Percentiles rank a stretch among this genome's conserved stretches.
These are phyloP conservation scores for Lasioglossum baleicum DNA, from an alignment of 1,140 invertebrate genomes.

Conservation along the genomic window DNA sequence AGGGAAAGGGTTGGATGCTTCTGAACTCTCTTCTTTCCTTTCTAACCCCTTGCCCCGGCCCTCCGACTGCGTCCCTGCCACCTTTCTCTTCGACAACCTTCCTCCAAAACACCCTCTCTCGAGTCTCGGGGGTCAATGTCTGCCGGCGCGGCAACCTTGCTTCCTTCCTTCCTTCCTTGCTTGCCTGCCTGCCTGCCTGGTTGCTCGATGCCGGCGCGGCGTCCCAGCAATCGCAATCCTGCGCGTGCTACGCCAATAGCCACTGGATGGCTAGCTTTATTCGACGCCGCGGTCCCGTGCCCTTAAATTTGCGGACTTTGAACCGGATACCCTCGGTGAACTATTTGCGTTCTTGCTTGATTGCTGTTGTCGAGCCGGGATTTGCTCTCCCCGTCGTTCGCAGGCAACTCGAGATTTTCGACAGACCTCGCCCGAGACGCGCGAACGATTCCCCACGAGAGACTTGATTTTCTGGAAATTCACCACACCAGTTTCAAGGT, in stretches of 20 bases:
- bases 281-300: neutral
- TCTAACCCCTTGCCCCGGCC: neutral
- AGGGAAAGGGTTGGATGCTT: conserved; percentile 47
- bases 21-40: conserved; percentile 11
- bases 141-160: conserved; percentile 48
- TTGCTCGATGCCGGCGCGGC: conserved; percentile 12
- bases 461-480: too few species aligned
- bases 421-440: too few species aligned
- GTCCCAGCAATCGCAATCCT: conserved; percentile 12
- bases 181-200: too few species aligned
- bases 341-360: conserved; percentile 8
- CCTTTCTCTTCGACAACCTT: conserved; percentile 47
- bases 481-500: too few species aligned
- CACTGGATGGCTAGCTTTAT: conserved; percentile 3
- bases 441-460: too few species aligned
- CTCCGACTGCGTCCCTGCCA: neutral
- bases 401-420: too few species aligned
- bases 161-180: conserved; percentile 9
- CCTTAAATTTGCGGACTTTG: conserved; percentile 6
- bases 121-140: conserved; percentile 49
- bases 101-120: conserved; percentile 32
- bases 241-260: conserved; percentile 1
- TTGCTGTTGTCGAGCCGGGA: conserved; percentile 1
- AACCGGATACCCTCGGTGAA: too few species aligned
- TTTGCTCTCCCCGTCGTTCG: too few species aligned